Percentiles rank a stretch among this genome's conserved stretches.
Evolutionary conservation across 2,797 vertebrate genomes (phyloP).

Genomic region (Spinus pinus): DNA sequence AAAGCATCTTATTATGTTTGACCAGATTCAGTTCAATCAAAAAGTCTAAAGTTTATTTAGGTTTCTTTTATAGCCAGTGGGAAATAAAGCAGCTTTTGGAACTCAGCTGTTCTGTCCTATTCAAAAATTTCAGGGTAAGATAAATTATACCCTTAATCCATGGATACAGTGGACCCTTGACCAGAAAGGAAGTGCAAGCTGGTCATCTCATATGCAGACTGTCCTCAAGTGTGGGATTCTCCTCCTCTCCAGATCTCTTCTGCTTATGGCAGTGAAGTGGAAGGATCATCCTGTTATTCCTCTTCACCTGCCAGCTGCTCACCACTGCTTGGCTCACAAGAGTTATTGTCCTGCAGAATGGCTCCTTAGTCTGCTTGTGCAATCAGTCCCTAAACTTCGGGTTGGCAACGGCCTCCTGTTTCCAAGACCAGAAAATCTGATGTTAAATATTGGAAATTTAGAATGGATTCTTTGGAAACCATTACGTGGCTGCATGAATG

Average conservation of each 20-base stretch:
- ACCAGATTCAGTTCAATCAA: background rate
- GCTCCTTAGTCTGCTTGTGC: conserved; percentile 38
- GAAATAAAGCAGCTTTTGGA: background rate
- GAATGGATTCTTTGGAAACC: conserved; percentile 55
- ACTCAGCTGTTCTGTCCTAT: background rate
- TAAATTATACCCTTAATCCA: background rate
- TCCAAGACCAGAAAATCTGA: conserved; percentile 65
- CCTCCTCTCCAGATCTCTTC: background rate
- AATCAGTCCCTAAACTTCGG: conserved; percentile 25
- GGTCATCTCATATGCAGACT: background rate
- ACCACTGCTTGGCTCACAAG: background rate
- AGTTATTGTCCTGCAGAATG: conserved; percentile 30
- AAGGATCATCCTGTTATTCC: conserved; percentile 38
- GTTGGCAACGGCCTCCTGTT: conserved; percentile 7
- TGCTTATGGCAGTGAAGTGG: background rate
- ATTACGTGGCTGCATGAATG: conserved; percentile 27
- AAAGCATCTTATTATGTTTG: background rate
- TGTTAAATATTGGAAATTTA: conserved; percentile 61
- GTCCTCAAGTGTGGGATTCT: background rate
- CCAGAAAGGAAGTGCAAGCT: background rate
- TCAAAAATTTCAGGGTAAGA: background rate
- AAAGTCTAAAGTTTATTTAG: background rate
- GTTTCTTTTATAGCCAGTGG: background rate
- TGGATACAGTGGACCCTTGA: background rate
- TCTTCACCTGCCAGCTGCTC: conserved; percentile 35